phyloP scores from a whole-genome alignment of 2,797 vertebrate genomes.

The Distichodus sexfasciatus region DNA sequence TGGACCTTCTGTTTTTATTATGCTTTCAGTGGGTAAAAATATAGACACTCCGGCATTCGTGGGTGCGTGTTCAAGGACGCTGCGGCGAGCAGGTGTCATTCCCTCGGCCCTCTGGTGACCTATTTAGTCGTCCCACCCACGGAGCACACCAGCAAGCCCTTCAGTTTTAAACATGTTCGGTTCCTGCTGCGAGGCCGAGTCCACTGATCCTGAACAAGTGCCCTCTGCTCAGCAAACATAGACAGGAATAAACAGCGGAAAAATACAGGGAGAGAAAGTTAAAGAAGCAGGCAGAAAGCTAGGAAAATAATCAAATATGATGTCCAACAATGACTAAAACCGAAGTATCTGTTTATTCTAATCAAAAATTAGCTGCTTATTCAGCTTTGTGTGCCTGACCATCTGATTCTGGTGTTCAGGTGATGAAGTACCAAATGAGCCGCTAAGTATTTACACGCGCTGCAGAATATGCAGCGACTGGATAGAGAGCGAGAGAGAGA shows the following conservation, averaged over 20 bases:
- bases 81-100: not conserved
- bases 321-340: too few relatives aligned
- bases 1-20: not conserved
- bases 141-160: not conserved
- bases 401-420: slow-evolving; percentile 1
- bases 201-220: slow-evolving; percentile 11
- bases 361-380: not conserved
- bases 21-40: not conserved
- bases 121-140: slow-evolving; percentile 1
- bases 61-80: not conserved
- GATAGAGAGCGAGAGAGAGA: slow-evolving; percentile 44
- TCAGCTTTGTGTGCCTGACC: not conserved
- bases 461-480: slow-evolving; percentile 59
- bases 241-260: not conserved
- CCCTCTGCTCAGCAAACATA: not conserved
- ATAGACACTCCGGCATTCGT: not conserved
- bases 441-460: slow-evolving; percentile 65
- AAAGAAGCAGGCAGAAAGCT: too few relatives aligned
- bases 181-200: not conserved
- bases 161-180: not conserved
- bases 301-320: too few relatives aligned
- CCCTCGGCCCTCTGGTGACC: not conserved
- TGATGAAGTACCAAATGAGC: slow-evolving; percentile 47
- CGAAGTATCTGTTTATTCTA: too few relatives aligned
- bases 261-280: too few relatives aligned